Percentiles rank a stretch among this genome's conserved stretches.
Conservation (phyloP, 2,888 invertebrate genomes). For the Drosophila meridiana region DNA sequence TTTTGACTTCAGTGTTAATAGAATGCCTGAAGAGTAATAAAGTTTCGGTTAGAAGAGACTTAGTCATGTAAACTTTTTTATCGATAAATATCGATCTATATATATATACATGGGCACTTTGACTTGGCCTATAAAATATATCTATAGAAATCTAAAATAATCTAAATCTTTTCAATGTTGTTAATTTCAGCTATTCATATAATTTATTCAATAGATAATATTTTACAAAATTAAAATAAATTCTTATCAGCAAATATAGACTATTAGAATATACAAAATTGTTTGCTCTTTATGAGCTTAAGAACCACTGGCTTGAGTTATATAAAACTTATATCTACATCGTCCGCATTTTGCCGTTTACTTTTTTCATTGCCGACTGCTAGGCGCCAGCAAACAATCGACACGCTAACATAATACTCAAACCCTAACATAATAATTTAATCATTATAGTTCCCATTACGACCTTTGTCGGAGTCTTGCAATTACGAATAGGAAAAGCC, state of each 20-base stretch:
- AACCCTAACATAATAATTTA: not conserved
- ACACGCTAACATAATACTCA: constrained; percentile 3
- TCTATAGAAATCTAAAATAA: no score
- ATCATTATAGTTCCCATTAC: constrained; percentile 10
- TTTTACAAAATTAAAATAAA: not conserved
- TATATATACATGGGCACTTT: no score
- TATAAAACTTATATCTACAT: not conserved
- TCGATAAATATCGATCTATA: no score
- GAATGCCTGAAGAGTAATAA: not conserved
- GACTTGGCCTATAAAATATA: no score
- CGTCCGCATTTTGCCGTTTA: not conserved
- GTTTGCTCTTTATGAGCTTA: not conserved
- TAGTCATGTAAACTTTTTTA: no score
- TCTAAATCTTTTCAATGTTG: no score
- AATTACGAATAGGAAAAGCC: not conserved
- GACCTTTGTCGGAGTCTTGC: not conserved
- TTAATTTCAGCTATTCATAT: not conserved
- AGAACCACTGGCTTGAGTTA: not conserved
- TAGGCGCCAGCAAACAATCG: constrained; percentile 1
- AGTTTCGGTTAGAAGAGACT: no score
- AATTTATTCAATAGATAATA: not conserved
- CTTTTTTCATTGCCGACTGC: constrained; percentile 4
- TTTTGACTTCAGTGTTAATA: not conserved
- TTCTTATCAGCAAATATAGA: no score
- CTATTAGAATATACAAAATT: not conserved